A percentile compares a stretch with the other conserved stretches of the same genome.
Conservation (phyloP, 2,888 invertebrate species). For the Rambutsinella grinnellia region DNA sequence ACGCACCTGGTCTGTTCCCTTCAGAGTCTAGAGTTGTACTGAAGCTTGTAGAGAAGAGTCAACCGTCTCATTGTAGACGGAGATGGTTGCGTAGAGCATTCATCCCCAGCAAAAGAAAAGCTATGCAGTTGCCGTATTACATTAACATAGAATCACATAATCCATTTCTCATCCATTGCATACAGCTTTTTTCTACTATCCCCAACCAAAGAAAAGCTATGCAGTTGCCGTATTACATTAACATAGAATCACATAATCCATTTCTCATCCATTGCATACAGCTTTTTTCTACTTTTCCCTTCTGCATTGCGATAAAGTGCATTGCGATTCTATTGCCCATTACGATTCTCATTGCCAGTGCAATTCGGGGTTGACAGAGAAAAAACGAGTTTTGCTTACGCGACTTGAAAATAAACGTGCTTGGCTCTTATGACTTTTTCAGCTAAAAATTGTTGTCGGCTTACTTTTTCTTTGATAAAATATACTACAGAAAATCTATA, state of each 20-base stretch:
- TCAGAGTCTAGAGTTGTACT: slow-evolving; percentile 30
- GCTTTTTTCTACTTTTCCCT: background rate
- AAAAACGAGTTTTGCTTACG: background rate
- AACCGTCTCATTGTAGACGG: slow-evolving; percentile 20
- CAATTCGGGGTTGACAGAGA: background rate
- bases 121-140: background rate
- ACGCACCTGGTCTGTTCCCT: slow-evolving; percentile 45
- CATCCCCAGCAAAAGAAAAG: background rate
- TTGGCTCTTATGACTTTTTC: too few relatives aligned
- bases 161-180: background rate
- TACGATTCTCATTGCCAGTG: background rate
- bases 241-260: background rate
- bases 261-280: background rate
- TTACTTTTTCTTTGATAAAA: background rate
- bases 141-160: background rate
- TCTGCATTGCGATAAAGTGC: background rate
- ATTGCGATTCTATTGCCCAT: background rate
- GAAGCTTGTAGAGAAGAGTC: slow-evolving; percentile 12
- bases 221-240: background rate
- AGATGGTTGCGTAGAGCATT: background rate
- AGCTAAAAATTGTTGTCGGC: background rate
- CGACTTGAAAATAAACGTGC: too few relatives aligned
- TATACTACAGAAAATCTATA: background rate
- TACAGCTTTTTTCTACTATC: background rate
- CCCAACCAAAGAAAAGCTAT: background rate